Evolutionary conservation across 2,113 vertebrate species (phyloP).

Genomic region (Nesogale talazaci): DNA sequence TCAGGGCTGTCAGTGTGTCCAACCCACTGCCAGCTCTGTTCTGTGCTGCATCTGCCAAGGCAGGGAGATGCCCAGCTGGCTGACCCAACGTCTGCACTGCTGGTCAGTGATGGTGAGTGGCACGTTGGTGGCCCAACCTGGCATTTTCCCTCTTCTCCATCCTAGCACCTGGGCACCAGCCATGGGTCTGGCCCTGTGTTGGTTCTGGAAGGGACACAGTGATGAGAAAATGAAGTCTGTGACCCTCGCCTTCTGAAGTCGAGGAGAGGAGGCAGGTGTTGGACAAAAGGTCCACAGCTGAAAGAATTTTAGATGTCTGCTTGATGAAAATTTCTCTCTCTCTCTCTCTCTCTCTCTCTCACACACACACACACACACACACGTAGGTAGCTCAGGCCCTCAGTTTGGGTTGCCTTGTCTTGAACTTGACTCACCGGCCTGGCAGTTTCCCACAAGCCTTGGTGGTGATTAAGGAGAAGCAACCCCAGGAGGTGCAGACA

Average conservation of each 20-base stretch:
- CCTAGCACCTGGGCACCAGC: rapidly evolving
- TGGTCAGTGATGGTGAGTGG: background rate
- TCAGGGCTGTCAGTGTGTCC: background rate
- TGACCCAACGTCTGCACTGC: background rate
- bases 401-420: background rate
- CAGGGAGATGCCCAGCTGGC: background rate
- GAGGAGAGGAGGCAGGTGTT: background rate
- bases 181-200: rapidly evolving
- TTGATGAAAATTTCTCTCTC: background rate
- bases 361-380: too few species aligned
- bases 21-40: background rate
- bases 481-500: background rate
- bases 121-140: background rate
- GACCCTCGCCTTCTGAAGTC: background rate
- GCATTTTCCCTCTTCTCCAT: background rate
- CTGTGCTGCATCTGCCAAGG: background rate
- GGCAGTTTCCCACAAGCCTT: background rate
- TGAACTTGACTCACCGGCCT: background rate
- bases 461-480: rapidly evolving
- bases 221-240: background rate
- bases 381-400: background rate
- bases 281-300: background rate
- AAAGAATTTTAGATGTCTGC: background rate
- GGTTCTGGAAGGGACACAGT: rapidly evolving
- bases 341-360: too few species aligned